Evolutionary conservation across 2,113 vertebrate species (phyloP).

Genomic region (Smithornis capensis): DNA sequence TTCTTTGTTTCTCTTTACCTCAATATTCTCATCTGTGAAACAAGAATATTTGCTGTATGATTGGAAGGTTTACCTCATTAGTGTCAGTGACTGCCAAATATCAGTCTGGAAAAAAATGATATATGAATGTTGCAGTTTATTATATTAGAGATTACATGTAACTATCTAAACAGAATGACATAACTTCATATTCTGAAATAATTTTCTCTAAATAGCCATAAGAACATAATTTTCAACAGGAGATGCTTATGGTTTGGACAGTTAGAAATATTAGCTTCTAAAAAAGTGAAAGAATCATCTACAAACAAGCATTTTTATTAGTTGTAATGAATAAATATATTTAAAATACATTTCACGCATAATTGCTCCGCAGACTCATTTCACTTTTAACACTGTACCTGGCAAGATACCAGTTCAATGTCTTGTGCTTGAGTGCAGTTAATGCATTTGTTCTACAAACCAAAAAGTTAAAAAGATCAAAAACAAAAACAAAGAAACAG

Average conservation of each 20-base stretch:
- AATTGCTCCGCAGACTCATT: constrained; percentile 42
- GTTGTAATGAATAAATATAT: constrained; percentile 54
- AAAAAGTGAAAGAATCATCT: constrained; percentile 62
- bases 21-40: neutral
- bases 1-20: neutral
- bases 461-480: neutral
- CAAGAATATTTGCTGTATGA: neutral
- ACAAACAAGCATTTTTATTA: constrained; percentile 56
- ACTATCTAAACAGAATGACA: constrained; percentile 5
- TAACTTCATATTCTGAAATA: constrained; percentile 47
- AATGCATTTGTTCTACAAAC: neutral
- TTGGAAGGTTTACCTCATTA: constrained; percentile 36
- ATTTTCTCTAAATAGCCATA: constrained; percentile 53
- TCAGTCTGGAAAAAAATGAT: neutral
- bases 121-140: neutral
- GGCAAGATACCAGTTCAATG: neutral
- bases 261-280: constrained; percentile 61
- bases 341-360: constrained; percentile 60
- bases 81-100: neutral
- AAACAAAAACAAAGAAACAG: neutral
- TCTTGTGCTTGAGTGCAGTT: neutral
- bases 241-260: constrained; percentile 46
- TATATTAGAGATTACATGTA: constrained; percentile 16
- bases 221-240: constrained; percentile 57
- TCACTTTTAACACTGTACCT: constrained; percentile 19